phyloP scores from a whole-genome alignment of 2,797 vertebrate species.

The Parotocinclus haroldoi region DNA sequence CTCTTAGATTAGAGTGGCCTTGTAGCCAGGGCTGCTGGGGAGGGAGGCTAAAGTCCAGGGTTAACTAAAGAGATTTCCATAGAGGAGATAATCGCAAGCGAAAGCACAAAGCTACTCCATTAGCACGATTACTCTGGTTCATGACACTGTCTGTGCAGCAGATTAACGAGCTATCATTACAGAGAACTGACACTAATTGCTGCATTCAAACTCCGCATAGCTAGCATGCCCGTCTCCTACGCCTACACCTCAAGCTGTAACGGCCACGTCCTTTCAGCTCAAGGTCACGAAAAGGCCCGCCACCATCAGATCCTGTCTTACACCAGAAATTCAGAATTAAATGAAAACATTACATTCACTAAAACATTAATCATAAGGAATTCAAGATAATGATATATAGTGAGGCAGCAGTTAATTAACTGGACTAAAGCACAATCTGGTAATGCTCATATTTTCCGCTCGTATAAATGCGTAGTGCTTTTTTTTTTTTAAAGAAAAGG shows the following conservation, averaged over 20 bases:
- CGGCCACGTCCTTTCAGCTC: constrained; percentile 1
- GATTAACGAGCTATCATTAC: constrained; percentile 17
- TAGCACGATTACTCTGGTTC: not conserved
- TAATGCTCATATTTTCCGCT: too few relatives aligned
- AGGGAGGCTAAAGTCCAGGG: constrained; percentile 60
- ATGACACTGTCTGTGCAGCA: constrained; percentile 12
- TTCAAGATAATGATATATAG: too few relatives aligned
- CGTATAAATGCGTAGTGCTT: too few relatives aligned
- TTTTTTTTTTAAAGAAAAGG: too few relatives aligned
- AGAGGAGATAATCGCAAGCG: constrained; percentile 24
- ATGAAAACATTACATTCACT: too few relatives aligned
- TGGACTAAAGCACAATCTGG: too few relatives aligned
- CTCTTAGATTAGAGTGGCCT: constrained; percentile 58
- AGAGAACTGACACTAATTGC: constrained; percentile 17
- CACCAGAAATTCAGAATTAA: too few relatives aligned
- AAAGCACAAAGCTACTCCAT: constrained; percentile 7
- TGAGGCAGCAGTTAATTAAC: too few relatives aligned
- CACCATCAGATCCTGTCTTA: too few relatives aligned
- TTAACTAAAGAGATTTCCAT: constrained; percentile 29
- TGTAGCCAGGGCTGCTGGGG: constrained; percentile 29
- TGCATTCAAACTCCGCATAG: not conserved
- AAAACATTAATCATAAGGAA: too few relatives aligned
- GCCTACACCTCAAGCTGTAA: not conserved
- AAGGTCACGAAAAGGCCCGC: too few relatives aligned
- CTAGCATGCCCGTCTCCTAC: too few relatives aligned